Evolutionary conservation across 2,113 vertebrate species (phyloP), one percentile per base, ranked within the genome.

Genomic region (Pseudois nayaur): DNA sequence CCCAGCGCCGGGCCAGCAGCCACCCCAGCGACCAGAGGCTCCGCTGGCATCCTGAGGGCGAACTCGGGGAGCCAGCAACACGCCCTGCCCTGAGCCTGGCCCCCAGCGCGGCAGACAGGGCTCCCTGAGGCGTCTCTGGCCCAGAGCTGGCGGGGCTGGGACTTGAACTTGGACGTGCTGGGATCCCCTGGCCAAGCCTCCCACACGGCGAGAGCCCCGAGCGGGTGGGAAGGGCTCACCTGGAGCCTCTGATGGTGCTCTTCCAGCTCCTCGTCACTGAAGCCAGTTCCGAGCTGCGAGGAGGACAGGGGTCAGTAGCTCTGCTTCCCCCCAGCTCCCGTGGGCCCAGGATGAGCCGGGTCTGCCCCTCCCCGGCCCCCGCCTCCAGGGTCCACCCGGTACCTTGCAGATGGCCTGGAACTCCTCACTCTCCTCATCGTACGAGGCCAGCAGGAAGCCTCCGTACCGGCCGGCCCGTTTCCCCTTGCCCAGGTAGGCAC

Each of bases 341-440:
- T 4, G 31, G 27, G 14, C 31, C 1, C 23, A 17, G 59, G 52
- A 0, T 2, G 21, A 43, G 43, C 12, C 2, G 1, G 10, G 4
- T 12, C 40, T 8, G 2, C 33, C 3, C 50, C 50, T 40, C 67
- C n/a, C 67, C 5, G 3, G 43, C 43, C 50, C 52, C 64, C 0
- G 4, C 62, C 1, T 12, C 52, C 3, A 1, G 0, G 1, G 11
- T 4, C 19, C 8, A 78, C 52, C 48, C 27, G 0, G 62, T 54
- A 99, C 99, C 99, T 99, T 99, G 98, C 99, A 99, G 76, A 99
- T 99, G 3, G 99, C 99, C 98, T 99, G 99, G 91, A 99, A 99
- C 98, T 99, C 99, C 97, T 99, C 99, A 2, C 99, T 99, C 57
- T 99, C 99, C 16, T 99, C 98, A 2, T 99, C 99, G 0, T 99